These are phyloP conservation scores for Cecidostiba fungosa DNA, from an alignment of 2,888 invertebrate species.

Conservation along the genomic window DNA sequence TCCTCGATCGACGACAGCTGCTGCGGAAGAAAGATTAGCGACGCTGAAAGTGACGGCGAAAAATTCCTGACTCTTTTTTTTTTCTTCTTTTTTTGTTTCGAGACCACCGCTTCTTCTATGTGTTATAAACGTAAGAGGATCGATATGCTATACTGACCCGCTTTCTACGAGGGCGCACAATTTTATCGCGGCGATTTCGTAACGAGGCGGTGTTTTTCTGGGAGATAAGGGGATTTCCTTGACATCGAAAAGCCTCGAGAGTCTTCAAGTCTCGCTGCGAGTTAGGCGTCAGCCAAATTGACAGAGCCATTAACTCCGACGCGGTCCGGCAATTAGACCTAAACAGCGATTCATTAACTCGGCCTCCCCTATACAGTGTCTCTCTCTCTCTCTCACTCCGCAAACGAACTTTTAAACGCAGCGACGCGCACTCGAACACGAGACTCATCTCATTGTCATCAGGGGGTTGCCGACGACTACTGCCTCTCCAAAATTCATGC, in stretches of 20 bases:
- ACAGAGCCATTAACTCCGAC: background rate
- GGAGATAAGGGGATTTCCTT: too few relatives aligned
- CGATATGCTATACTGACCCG: too few relatives aligned
- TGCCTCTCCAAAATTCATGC: conserved; percentile 44
- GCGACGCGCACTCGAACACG: background rate
- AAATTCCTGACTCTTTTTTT: background rate
- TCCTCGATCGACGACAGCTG: conserved; percentile 22
- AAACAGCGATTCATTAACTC: conserved; percentile 18
- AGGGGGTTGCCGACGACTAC: background rate
- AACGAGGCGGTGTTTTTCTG: too few relatives aligned
- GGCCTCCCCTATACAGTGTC: background rate
- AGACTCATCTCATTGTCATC: background rate
- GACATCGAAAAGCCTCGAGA: too few relatives aligned
- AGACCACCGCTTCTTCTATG: too few relatives aligned
- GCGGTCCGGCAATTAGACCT: background rate
- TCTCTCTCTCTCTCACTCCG: background rate
- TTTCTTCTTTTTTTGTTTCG: conserved; percentile 29
- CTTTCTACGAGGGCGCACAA: too few relatives aligned
- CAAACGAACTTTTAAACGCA: conserved; percentile 23
- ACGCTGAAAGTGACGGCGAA: background rate
- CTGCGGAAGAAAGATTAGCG: conserved; percentile 37
- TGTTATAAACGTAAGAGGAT: too few relatives aligned
- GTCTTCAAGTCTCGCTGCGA: too few relatives aligned
- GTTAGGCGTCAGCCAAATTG: background rate
- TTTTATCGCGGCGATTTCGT: too few relatives aligned